phyloP scores from a whole-genome alignment of 2,797 vertebrate genomes.

The Petrocephalus schoutedeni region DNA sequence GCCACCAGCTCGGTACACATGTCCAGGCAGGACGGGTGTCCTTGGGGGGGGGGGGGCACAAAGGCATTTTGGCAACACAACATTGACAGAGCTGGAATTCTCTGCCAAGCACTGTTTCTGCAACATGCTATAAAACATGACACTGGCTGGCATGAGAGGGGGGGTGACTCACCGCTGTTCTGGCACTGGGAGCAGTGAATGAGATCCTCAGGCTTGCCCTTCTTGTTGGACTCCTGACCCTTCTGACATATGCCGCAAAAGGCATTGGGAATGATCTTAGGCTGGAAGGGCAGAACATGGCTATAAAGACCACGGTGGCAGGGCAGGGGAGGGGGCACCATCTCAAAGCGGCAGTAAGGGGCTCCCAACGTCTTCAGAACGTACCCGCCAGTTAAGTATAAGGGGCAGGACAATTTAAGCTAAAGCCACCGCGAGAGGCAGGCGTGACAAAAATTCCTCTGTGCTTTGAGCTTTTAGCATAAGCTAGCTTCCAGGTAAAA shows the following conservation, averaged over 20 bases:
- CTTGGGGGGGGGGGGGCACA: conserved; percentile 52
- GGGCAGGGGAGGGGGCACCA: conserved; percentile 43
- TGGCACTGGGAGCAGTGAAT: conserved; percentile 99
- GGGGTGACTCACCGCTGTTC: conserved; percentile 87
- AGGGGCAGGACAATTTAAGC: background rate
- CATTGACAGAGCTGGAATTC: background rate
- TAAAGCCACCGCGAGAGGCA: background rate
- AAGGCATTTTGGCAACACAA: background rate
- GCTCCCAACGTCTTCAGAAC: background rate
- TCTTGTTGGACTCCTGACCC: conserved; percentile 99
- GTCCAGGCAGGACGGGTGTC: conserved; percentile 95
- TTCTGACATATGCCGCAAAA: conserved; percentile 99
- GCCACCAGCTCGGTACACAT: conserved; percentile 83
- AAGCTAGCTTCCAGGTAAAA: background rate
- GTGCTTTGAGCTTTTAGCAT: background rate
- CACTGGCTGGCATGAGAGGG: background rate
- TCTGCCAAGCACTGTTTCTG: background rate
- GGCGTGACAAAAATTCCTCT: background rate
- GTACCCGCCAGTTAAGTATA: background rate
- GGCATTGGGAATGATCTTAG: conserved; percentile 98
- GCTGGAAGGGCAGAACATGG: conserved; percentile 99
- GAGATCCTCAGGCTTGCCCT: conserved; percentile 88
- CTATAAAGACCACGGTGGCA: conserved; percentile 82
- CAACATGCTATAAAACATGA: background rate
- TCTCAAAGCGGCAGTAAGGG: conserved; percentile 48